Conservation (phyloP, 2,888 invertebrate genomes). For the Ptychoptera albimana region DNA sequence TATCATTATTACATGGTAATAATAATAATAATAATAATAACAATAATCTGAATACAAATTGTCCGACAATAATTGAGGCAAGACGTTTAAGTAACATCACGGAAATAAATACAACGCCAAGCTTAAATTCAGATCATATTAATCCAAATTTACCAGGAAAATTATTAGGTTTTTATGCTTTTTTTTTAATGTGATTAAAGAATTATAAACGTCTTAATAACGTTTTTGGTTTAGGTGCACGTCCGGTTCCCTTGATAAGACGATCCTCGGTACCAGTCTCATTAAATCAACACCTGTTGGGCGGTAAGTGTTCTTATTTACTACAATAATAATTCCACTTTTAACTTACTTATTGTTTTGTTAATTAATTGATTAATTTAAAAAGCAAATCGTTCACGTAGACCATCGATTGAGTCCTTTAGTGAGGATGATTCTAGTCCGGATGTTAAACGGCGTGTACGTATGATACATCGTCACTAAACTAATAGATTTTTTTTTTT, state of each 20-base stretch:
- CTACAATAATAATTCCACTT: background rate
- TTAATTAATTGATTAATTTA: background rate
- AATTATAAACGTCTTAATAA: too few species aligned
- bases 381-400: slow-evolving; percentile 10
- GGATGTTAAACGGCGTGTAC: slow-evolving; percentile 23
- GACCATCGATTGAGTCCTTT: slow-evolving; percentile 19
- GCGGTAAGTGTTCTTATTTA: too few species aligned
- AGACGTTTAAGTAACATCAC: too few species aligned
- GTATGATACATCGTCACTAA: slow-evolving; percentile 27
- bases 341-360: background rate
- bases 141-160: background rate
- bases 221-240: too few species aligned
- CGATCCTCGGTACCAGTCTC: slow-evolving; percentile 11
- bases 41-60: background rate
- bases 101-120: too few species aligned
- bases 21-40: background rate
- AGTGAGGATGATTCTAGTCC: slow-evolving; percentile 14
- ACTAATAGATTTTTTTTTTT: slow-evolving; percentile 14
- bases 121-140: background rate
- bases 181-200: too few species aligned
- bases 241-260: slow-evolving; percentile 11
- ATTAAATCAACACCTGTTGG: slow-evolving; percentile 5
- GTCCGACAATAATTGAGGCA: too few species aligned
- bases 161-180: background rate
- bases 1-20: too few species aligned